phyloP scores from a whole-genome alignment of 1,140 invertebrate species.

The Aphelenchoides besseyi region DNA sequence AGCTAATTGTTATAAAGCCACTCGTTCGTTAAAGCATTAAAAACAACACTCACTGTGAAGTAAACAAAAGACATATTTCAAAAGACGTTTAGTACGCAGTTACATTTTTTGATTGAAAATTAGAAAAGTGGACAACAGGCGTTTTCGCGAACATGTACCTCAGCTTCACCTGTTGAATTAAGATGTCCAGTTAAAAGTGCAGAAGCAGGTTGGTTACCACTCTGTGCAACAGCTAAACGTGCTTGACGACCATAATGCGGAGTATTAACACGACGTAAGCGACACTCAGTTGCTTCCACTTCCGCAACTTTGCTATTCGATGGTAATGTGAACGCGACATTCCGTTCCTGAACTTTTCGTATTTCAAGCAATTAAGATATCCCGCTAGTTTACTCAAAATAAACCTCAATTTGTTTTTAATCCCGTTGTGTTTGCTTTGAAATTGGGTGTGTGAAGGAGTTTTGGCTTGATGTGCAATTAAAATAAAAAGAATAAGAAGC shows the following conservation, averaged over 20 bases:
- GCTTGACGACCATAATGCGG: conserved; percentile 49
- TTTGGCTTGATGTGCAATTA: background rate
- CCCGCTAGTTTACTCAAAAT: no score
- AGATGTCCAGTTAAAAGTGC: background rate
- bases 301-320: conserved; percentile 19
- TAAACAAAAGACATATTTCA: no score
- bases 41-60: no score
- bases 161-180: background rate
- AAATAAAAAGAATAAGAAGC: background rate
- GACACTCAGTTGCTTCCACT: conserved; percentile 28
- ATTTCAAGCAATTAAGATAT: no score
- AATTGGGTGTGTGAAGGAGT: background rate
- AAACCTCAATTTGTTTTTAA: no score
- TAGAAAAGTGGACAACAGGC: no score
- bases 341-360: conserved; percentile 12
- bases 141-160: background rate
- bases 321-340: conserved; percentile 12
- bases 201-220: conserved; percentile 4
- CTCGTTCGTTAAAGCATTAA: no score
- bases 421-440: background rate
- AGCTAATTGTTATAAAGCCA: no score
- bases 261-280: conserved; percentile 57
- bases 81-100: no score
- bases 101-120: no score
- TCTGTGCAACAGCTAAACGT: conserved; percentile 7